phyloP scores from a whole-genome alignment of 2,113 vertebrate species.

The Cinclus mexicanus region DNA sequence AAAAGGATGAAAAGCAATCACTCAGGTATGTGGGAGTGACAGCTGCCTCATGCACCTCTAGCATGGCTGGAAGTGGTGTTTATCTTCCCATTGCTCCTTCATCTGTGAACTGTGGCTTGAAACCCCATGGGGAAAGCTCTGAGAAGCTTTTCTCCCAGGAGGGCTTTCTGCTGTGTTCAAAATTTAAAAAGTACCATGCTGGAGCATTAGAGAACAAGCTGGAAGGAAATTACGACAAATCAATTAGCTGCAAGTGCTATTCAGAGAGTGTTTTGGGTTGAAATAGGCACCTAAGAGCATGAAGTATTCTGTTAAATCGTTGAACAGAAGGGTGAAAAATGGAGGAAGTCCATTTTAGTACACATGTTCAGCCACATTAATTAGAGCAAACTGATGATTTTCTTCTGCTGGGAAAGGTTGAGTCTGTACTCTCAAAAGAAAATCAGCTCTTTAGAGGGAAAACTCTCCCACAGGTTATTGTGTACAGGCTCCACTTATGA shows the following conservation, averaged over 20 bases:
- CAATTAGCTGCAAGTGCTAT: slow-evolving; percentile 17
- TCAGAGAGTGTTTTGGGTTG: background rate
- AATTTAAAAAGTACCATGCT: background rate
- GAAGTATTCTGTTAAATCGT: background rate
- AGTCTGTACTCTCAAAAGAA: background rate
- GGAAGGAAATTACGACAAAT: background rate
- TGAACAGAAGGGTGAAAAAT: background rate
- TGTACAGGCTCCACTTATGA: background rate
- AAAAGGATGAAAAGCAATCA: background rate
- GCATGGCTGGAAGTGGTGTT: background rate
- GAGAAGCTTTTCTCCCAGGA: background rate
- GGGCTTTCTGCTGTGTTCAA: background rate
- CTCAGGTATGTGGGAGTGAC: background rate
- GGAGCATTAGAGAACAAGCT: background rate
- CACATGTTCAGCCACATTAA: background rate
- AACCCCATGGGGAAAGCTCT: background rate
- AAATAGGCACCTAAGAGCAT: background rate
- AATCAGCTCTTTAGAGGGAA: background rate
- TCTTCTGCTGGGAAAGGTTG: background rate
- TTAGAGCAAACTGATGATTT: background rate
- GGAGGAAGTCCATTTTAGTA: background rate
- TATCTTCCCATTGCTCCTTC: background rate
- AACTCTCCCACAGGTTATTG: background rate
- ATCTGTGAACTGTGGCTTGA: background rate
- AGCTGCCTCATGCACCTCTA: background rate